Conservation (phyloP, 2,113 vertebrate species). For the Urocitellus parryii region DNA sequence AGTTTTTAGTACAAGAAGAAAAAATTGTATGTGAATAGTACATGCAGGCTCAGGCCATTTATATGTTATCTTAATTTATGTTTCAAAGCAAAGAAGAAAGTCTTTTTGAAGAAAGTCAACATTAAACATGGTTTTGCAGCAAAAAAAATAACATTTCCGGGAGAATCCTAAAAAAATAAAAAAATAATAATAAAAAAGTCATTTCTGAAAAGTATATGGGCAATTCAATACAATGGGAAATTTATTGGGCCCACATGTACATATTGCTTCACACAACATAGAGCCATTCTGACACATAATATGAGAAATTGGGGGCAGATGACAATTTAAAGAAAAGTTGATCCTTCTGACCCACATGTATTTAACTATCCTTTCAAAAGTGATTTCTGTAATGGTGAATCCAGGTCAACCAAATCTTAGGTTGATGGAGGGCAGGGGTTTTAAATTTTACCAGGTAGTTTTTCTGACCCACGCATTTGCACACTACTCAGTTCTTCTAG, state of each 20-base stretch:
- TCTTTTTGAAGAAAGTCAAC: neutral
- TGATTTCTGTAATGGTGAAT: neutral
- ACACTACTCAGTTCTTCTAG: neutral
- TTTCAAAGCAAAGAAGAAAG: neutral
- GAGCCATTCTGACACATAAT: neutral
- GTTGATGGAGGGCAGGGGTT: accelerated
- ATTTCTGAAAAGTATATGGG: neutral
- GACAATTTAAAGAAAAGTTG: neutral
- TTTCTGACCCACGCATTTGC: neutral
- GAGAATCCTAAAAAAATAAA: neutral
- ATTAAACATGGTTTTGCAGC: neutral
- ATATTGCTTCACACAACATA: neutral
- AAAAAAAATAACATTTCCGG: neutral
- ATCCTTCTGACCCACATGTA: neutral
- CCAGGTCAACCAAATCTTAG: neutral
- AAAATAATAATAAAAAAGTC: neutral
- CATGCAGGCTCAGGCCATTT: neutral
- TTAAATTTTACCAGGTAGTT: neutral
- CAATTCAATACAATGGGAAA: neutral
- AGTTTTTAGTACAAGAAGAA: neutral
- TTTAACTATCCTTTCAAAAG: neutral
- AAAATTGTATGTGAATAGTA: neutral
- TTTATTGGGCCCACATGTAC: neutral
- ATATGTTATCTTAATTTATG: neutral
- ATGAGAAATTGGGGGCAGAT: neutral